Base-by-base conservation (phyloP, 2,113 vertebrate species). In the Megalops atlanticus region DNA sequence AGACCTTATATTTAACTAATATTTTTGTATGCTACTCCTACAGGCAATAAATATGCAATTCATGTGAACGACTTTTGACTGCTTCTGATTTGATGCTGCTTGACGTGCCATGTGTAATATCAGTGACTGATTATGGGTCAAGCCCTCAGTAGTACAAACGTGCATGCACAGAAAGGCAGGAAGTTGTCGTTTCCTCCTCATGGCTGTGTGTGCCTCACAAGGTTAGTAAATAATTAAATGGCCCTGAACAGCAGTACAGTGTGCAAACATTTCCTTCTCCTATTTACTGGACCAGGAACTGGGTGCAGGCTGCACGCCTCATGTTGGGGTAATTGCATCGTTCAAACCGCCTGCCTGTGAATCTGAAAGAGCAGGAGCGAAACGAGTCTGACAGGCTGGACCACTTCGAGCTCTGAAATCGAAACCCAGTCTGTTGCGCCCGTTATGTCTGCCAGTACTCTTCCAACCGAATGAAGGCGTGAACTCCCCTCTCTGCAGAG, bases 41-140 rank as follows among this genome's bases (percentile, higher is more conserved):
- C 21, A 81, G 73, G 58, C 86, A 93, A 92, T 93, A 91, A 92
- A 91, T 81, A 87, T 84, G 77, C 74, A 80, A 31, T 82, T 74
- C 58, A 52, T 82, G 73, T 79, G 58, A 45, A 35, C 70, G 27
- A 75, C 16, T 38, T 54, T 12, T 5, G 77, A 21, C 40, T 18
- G 49, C n/a, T 36, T 21, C 8, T 10, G 58, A 27, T 64, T 64
- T 24, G n/a, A 64, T 64, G 21, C 10, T 64, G 24, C n/a, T 64
- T 64, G n/a, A 64, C 1, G n/a, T 31, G n/a, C n/a, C 5, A 54
- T 4, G 16, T 21, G 2, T 54, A 16, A 64, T 24, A 8, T 6
- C 4, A 8, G 58, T 27, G n/a, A 11, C 7, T 31, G 1, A n/a
- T 64, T 8, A 31, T 27, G n/a, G 58, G 58, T 64, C 31, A 10